These are phyloP conservation scores for Eristalinus aeneus DNA, from an alignment of 2,888 invertebrate species.

Conservation along the genomic window DNA sequence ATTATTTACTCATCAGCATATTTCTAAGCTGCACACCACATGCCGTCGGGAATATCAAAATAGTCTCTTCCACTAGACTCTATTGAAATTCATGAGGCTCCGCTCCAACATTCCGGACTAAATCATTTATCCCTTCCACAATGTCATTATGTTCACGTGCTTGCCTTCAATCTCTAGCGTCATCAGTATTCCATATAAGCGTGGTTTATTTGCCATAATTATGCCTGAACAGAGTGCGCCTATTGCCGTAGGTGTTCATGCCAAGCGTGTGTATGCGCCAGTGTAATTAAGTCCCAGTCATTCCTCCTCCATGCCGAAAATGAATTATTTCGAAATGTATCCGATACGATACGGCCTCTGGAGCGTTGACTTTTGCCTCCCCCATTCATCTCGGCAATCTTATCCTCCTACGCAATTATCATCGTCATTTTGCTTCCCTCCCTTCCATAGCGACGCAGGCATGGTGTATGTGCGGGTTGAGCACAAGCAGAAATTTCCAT, in stretches of 20 bases:
- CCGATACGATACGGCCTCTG: slow-evolving; percentile 50
- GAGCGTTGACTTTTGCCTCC: slow-evolving; percentile 47
- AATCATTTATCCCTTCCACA: slow-evolving; percentile 45
- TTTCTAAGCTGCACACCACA: not conserved
- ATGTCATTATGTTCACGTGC: slow-evolving; percentile 32
- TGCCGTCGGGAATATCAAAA: slow-evolving; percentile 41
- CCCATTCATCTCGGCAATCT: slow-evolving; percentile 11
- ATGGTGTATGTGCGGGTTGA: not conserved
- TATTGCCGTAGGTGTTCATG: slow-evolving; percentile 29
- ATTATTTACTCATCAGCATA: too few species aligned
- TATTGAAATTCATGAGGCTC: slow-evolving; percentile 9
- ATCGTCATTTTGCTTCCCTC: slow-evolving; percentile 32
- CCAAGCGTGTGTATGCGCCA: not conserved
- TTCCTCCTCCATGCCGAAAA: slow-evolving; percentile 24
- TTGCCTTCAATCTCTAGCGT: slow-evolving; percentile 31
- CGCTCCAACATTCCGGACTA: slow-evolving; percentile 22
- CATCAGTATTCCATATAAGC: slow-evolving; percentile 2
- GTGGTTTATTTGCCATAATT: slow-evolving; percentile 58
- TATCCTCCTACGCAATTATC: slow-evolving; percentile 68
- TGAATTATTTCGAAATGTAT: slow-evolving; percentile 62
- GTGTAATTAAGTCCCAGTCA: slow-evolving; percentile 55
- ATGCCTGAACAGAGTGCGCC: slow-evolving; percentile 48
- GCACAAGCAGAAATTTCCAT: slow-evolving; percentile 59
- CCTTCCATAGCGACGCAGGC: not conserved
- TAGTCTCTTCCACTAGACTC: not conserved